Evolutionary conservation across 2,113 vertebrate species (phyloP).

Genomic region (Dolichotis patagonum): DNA sequence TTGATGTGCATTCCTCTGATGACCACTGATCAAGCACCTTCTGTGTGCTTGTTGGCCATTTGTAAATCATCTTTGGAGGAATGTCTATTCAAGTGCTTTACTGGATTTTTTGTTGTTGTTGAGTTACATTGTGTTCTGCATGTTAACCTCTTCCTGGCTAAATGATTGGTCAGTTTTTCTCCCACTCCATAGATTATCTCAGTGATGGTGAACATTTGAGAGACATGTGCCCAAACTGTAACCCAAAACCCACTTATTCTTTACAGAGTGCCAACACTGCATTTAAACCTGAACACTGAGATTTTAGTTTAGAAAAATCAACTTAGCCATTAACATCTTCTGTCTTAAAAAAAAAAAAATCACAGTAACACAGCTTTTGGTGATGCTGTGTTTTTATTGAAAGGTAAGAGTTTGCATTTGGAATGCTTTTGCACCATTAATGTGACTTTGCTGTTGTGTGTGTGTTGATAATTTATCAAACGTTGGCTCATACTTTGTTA

Average conservation of each 20-base stretch:
- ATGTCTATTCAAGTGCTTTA: background rate
- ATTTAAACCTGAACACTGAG: background rate
- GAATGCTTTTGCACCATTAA: background rate
- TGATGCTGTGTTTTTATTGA: background rate
- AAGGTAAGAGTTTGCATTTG: background rate
- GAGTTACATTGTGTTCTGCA: background rate
- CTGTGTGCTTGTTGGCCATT: background rate
- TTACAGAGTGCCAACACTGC: background rate
- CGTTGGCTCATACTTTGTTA: background rate
- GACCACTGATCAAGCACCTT: background rate
- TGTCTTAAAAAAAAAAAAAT: background rate
- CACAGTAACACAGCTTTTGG: background rate
- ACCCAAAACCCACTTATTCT: background rate
- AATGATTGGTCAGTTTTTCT: background rate
- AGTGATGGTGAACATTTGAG: background rate
- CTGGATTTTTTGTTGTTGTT: background rate
- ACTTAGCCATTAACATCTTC: background rate
- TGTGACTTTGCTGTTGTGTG: background rate
- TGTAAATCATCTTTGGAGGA: background rate
- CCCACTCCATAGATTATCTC: background rate
- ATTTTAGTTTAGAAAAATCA: background rate
- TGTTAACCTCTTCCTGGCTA: background rate
- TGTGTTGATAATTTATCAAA: background rate
- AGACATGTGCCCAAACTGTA: background rate
- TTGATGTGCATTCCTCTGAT: background rate